phyloP scores from a whole-genome alignment of 1,140 invertebrate genomes.

The Thereuonema tuberculata region DNA sequence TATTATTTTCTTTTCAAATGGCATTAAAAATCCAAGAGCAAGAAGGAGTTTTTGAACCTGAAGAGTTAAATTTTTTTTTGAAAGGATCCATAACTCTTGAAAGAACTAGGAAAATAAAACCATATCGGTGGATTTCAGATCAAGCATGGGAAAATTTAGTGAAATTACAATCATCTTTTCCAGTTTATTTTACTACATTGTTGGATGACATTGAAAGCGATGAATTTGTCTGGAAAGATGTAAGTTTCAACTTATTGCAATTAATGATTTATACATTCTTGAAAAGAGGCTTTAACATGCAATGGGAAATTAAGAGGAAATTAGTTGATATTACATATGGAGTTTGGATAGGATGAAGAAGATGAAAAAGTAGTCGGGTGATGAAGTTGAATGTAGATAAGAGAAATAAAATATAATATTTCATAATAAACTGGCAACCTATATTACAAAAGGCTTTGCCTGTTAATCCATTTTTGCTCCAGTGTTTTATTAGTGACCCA shows the following conservation, averaged over 20 bases:
- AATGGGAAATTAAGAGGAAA: too few species aligned
- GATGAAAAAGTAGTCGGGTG: too few species aligned
- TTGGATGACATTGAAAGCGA: slow-evolving; percentile 47
- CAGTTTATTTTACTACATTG: slow-evolving; percentile 46
- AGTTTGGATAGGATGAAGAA: too few species aligned
- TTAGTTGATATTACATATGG: too few species aligned
- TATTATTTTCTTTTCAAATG: slow-evolving; percentile 82
- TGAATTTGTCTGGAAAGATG: slow-evolving; percentile 50
- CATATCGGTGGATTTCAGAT: slow-evolving; percentile 52
- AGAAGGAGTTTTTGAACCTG: slow-evolving; percentile 43
- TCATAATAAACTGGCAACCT: too few species aligned
- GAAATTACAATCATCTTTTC: slow-evolving; percentile 52
- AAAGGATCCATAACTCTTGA: slow-evolving; percentile 65
- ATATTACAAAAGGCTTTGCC: too few species aligned
- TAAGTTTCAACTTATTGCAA: slow-evolving; percentile 29
- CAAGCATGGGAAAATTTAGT: slow-evolving; percentile 67
- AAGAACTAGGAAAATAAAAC: slow-evolving; percentile 48
- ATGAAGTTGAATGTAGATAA: too few species aligned
- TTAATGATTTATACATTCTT: neutral
- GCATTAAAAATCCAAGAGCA: slow-evolving; percentile 62
- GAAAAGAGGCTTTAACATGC: too few species aligned
- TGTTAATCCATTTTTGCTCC: too few species aligned
- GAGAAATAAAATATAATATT: too few species aligned
- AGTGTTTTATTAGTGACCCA: too few species aligned
- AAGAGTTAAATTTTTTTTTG: slow-evolving; percentile 77